Base-by-base conservation (phyloP, 2,888 invertebrate genomes). In the Resseliella maxima region DNA sequence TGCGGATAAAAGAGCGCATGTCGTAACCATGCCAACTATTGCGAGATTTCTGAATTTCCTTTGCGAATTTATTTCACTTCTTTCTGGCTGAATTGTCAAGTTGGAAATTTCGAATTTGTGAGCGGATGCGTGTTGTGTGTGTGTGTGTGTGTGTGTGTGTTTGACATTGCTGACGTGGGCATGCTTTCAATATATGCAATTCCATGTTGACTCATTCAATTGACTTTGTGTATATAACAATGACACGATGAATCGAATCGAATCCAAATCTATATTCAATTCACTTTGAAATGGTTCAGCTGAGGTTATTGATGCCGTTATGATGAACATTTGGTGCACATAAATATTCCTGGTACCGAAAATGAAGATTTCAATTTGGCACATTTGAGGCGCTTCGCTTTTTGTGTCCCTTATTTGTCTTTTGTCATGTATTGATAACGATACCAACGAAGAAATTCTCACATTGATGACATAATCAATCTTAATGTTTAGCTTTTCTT, bases 1-100 rank as follows among this genome's bases (percentile, higher is more conserved):
- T 83, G 83, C 83, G 83, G 83, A 38, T 83, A 38, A 83, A 38
- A 83, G 38, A 83, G 83, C 83, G 83, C 83, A 83, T 83, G 83
- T 38, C 83, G 83, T 83, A 38, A 83, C 83, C 83, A 83, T 83
- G 83, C 83, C 83, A 83, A 83, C 83, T n/a, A 83, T 38, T 83
- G 83, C 38, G 83, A 38, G n/a, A 83, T 83, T 35, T 38, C 24
- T n/a, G 83, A 72, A 72, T 31, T n/a, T n/a, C 10, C 83, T 83
- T 0, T 1, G 38, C 38, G 83, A 83, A 83, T 83, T 24, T 38
- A 18, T 59, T 24, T 36, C 15, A 18, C 21, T 24, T 36, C n/a
- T 38, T 38, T 36, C 81, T 36, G 81, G n/a, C 36, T 83, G n/a
- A 38, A 72, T 35, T 72, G 83, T 83, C 83, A 83, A 36, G 24